These are phyloP conservation scores for Carassius gibelio DNA, from an alignment of 2,113 vertebrate genomes.

Conservation along the genomic window DNA sequence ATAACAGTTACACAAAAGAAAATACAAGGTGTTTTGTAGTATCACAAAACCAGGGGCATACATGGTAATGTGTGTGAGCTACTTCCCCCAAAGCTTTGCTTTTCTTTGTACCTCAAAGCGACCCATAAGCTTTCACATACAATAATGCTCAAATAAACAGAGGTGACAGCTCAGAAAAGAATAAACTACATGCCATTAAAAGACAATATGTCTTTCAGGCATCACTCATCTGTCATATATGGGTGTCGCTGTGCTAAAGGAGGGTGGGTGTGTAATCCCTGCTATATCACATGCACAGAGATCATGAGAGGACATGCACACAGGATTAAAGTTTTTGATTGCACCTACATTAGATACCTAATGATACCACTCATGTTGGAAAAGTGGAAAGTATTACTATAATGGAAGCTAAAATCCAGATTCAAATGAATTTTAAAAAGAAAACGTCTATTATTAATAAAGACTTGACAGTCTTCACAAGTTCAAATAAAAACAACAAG, in stretches of 20 bases:
- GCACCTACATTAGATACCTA: conserved; percentile 12
- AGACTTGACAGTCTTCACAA: not conserved
- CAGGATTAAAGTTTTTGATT: conserved; percentile 26
- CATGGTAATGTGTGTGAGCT: not conserved
- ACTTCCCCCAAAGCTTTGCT: not conserved
- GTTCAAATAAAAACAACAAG: conserved; percentile 23
- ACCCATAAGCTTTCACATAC: not conserved
- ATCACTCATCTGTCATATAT: not conserved
- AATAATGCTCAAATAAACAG: conserved; percentile 21
- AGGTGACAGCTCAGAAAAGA: conserved; percentile 10
- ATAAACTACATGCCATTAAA: not conserved
- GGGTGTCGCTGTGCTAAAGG: not conserved
- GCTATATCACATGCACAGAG: conserved; percentile 19
- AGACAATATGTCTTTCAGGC: conserved; percentile 16
- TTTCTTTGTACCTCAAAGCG: not conserved
- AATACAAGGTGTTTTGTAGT: conserved; percentile 6
- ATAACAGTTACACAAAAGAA: conserved; percentile 4
- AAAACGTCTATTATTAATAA: conserved; percentile 2
- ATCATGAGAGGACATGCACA: conserved; percentile 13
- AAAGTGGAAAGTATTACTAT: not conserved
- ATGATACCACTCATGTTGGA: not conserved
- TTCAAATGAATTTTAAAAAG: not conserved
- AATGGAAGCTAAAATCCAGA: not conserved
- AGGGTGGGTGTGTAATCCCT: conserved; percentile 28
- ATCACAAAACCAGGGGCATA: conserved; percentile 11